Percentiles rank a stretch among this genome's conserved stretches.
Evolutionary conservation across 1,140 invertebrate genomes (phyloP).

Genomic region (Eriocheir sinensis): DNA sequence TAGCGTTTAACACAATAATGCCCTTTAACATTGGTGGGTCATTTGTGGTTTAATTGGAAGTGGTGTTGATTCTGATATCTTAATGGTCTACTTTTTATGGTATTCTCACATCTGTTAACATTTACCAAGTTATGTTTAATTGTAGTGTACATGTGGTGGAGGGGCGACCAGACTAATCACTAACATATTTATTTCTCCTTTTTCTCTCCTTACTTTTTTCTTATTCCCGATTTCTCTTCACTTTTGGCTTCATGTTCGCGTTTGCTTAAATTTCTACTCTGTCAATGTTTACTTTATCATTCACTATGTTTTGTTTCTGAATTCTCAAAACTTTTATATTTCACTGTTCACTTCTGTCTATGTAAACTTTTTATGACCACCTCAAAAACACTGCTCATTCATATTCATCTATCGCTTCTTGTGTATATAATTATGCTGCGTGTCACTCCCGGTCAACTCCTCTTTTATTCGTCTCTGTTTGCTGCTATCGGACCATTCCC

Average conservation of each 20-base stretch:
- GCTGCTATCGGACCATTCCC: background rate
- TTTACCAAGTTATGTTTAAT: too few relatives aligned
- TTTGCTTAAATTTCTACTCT: background rate
- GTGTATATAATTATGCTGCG: background rate
- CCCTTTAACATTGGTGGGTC: background rate
- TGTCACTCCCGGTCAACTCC: background rate
- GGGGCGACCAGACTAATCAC: constrained; percentile 47
- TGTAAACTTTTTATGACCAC: too few relatives aligned
- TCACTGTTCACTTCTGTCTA: background rate
- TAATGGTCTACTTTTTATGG: too few relatives aligned
- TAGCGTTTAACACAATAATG: background rate
- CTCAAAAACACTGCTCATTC: too few relatives aligned
- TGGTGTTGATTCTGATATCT: background rate
- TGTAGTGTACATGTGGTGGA: constrained; percentile 27
- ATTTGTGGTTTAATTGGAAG: too few relatives aligned
- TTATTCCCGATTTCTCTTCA: background rate
- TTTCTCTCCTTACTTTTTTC: background rate
- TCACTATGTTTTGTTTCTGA: background rate
- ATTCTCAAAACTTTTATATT: background rate
- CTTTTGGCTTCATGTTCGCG: background rate
- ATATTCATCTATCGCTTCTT: too few relatives aligned
- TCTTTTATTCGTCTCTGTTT: background rate
- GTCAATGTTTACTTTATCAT: background rate
- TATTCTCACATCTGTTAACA: too few relatives aligned
- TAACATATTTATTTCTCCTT: background rate